phyloP scores from a whole-genome alignment of 2,888 invertebrate species.

The Trichogramma dendrolimi region DNA sequence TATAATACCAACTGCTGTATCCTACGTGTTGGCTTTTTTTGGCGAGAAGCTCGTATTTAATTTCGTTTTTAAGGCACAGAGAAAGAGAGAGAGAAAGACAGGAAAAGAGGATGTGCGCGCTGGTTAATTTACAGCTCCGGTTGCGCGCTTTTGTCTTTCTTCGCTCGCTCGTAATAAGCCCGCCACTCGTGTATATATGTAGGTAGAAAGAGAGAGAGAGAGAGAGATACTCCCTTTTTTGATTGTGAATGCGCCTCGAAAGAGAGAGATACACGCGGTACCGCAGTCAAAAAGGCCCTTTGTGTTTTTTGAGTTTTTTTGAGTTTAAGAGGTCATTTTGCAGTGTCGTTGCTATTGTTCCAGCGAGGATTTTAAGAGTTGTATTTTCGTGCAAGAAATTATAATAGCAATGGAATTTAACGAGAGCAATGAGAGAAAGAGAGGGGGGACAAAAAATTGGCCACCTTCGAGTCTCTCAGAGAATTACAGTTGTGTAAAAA shows the following conservation, averaged over 20 bases:
- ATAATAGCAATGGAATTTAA: no score
- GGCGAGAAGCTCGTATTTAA: constrained; percentile 40
- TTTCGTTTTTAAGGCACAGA: constrained; percentile 34
- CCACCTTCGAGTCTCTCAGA: no score
- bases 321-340: constrained; percentile 10
- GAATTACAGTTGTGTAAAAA: no score
- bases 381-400: no score
- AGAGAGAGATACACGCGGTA: no score
- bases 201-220: no score
- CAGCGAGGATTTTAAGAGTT: no score
- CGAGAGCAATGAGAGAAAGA: no score
- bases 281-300: neutral
- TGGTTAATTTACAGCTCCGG: constrained; percentile 48
- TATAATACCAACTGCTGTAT: no score
- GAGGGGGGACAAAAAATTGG: no score
- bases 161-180: constrained; percentile 13
- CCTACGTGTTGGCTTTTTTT: neutral
- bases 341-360: no score
- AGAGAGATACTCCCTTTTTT: constrained; percentile 2
- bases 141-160: constrained; percentile 32
- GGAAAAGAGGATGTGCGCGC: constrained; percentile 30
- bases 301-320: constrained; percentile 22
- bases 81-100: constrained; percentile 39
- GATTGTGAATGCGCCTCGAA: neutral
- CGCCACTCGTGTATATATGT: no score